Evolutionary conservation across 2,113 vertebrate genomes (phyloP).

Genomic region (Genyomyrus donnyi): DNA sequence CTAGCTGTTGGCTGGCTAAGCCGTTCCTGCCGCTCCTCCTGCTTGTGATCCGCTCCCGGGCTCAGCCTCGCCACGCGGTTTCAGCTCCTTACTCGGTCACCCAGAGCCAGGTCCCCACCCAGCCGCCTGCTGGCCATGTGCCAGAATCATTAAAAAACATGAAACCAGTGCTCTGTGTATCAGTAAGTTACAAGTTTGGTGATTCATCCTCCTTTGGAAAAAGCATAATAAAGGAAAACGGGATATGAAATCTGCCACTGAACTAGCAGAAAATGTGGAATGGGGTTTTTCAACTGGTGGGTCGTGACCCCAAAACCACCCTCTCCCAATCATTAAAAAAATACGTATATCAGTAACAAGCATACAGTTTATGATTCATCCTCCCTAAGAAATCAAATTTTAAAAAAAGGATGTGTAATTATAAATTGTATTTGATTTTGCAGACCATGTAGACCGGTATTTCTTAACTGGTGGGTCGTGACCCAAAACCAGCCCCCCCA

Average conservation of each 20-base stretch:
- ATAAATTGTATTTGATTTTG: not conserved
- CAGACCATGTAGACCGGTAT: not conserved
- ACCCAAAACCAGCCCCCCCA: not conserved
- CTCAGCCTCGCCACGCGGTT: not conserved
- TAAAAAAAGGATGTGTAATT: not conserved
- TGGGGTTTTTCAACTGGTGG: not conserved
- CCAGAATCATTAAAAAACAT: constrained; percentile 2
- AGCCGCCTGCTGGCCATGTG: constrained; percentile 12
- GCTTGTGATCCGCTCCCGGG: not conserved
- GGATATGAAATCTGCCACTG: not conserved
- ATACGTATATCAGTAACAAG: not conserved
- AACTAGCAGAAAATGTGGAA: not conserved
- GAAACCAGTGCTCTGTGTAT: constrained; percentile 10
- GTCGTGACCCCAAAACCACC: not conserved
- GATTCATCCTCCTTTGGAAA: not conserved
- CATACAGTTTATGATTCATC: not conserved
- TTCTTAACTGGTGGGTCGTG: not conserved
- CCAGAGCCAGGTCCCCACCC: constrained; percentile 18
- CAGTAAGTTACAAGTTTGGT: constrained; percentile 7
- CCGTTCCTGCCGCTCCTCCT: not conserved
- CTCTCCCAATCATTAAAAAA: not conserved
- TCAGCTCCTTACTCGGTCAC: not conserved
- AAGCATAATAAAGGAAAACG: not conserved
- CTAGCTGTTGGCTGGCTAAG: not conserved
- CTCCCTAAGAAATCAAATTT: not conserved